These are phyloP conservation scores for Gorilla gorilla DNA, from an alignment of 2,113 vertebrate genomes.

Conservation along the genomic window DNA sequence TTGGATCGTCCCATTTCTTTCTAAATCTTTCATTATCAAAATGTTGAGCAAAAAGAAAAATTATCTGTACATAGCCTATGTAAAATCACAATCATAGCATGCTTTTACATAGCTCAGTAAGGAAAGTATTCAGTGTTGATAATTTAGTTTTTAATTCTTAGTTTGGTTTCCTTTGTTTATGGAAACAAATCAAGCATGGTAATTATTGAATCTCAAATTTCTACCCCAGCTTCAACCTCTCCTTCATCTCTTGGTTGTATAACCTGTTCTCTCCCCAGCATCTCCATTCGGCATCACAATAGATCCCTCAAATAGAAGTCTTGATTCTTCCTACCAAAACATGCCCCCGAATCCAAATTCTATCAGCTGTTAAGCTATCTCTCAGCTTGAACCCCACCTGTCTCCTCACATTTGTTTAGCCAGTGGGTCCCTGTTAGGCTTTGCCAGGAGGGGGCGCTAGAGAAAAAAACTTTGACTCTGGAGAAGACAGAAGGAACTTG, in stretches of 20 bases:
- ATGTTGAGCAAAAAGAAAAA: neutral
- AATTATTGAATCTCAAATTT: neutral
- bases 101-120: neutral
- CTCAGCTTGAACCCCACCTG: neutral
- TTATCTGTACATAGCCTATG: neutral
- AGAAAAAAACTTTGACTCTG: neutral
- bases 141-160: neutral
- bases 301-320: neutral
- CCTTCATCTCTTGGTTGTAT: neutral
- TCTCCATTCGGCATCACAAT: neutral
- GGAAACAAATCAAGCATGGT: neutral
- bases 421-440: neutral
- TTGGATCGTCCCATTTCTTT: neutral
- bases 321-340: neutral
- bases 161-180: neutral
- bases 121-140: neutral
- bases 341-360: accelerated
- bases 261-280: neutral
- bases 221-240: neutral
- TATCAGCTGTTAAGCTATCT: neutral
- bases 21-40: neutral
- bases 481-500: neutral
- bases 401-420: neutral
- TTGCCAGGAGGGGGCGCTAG: neutral
- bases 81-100: neutral